These are phyloP conservation scores for Pachydiplax longipennis DNA, from an alignment of 2,888 invertebrate species.

Conservation along the genomic window DNA sequence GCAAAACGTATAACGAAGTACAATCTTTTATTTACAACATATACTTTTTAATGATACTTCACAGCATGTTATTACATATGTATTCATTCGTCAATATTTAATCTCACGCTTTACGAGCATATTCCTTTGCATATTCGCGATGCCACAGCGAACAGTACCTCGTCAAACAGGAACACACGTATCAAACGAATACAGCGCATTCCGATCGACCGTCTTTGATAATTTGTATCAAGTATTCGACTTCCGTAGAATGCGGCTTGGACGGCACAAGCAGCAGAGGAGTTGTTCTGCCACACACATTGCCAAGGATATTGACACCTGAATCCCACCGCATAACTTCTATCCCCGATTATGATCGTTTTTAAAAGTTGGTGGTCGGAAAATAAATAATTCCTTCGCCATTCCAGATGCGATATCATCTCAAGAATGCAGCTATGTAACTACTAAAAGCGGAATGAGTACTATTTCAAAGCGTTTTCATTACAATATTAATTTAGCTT, in stretches of 20 bases:
- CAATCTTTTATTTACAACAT: too few species aligned
- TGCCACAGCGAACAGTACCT: not conserved
- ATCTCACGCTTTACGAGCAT: not conserved
- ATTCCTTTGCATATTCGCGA: not conserved
- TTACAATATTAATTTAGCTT: not conserved
- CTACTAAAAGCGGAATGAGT: not conserved
- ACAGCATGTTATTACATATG: too few species aligned
- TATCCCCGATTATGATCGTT: not conserved
- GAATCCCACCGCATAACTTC: constrained; percentile 64
- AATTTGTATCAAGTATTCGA: not conserved
- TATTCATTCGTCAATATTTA: too few species aligned
- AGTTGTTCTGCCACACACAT: not conserved
- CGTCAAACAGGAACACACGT: not conserved
- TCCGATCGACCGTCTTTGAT: not conserved
- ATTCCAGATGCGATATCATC: constrained; percentile 48
- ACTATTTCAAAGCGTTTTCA: not conserved
- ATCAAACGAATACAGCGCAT: not conserved
- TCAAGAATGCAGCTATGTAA: constrained; percentile 55
- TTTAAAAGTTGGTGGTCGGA: constrained; percentile 44
- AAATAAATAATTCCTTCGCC: constrained; percentile 51
- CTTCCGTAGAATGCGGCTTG: constrained; percentile 13
- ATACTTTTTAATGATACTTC: too few species aligned
- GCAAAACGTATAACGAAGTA: too few species aligned
- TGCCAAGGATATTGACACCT: constrained; percentile 55
- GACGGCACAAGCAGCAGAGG: not conserved